Base-by-base conservation (phyloP, 2,113 vertebrate species). In the Anarrhichthys ocellatus region DNA sequence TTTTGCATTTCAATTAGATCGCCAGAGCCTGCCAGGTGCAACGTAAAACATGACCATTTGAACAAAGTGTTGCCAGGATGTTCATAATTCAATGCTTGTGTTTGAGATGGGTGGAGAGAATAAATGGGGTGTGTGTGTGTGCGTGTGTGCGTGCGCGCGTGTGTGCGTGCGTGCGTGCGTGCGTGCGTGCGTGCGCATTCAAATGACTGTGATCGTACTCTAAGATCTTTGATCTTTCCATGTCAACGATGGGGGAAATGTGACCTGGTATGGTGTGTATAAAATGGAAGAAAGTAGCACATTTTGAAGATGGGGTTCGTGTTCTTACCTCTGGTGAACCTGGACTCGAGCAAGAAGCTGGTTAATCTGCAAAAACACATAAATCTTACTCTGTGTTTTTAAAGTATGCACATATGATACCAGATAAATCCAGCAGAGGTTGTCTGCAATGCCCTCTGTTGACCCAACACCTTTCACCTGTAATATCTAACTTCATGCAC, bases 341-440 rank as follows among this genome's bases (percentile, higher is more conserved):
- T 93, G 86, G 81, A 96, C 94, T 58, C 95, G 90, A 46, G 74
- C 78, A 61, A 95, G 92, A 73, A 96, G 93, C 82, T 88, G 92
- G 86, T 94, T 94, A 52, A 96, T 95, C 95, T 95, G 91, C 18
- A 11, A 84, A 4, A 32, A 86, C 40, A 91, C 59, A 84, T 5
- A 73, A 63, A 24, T 1, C 2, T 22, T 65, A 17, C 1, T 36
- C 17, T 80, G 8, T 9, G 54, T 48, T 76, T 56, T 68, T 14
- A 20, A 64, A 59, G 24, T 69, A 22, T 6, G 82, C 3, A 61
- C 14, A 56, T 20, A 46, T 1, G 15, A 58, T 14, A 15, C 27
- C 52, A 34, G 32, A 36, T 18, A 20, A 34, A n/a, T 27, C 73
- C 76, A 38, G 18, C n/a, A 73, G 54, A 71, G 58, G 58, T 1